Percentiles rank a stretch among this genome's conserved stretches.
Conservation (phyloP, 2,113 vertebrate genomes). For the Gymnobelideus leadbeateri region DNA sequence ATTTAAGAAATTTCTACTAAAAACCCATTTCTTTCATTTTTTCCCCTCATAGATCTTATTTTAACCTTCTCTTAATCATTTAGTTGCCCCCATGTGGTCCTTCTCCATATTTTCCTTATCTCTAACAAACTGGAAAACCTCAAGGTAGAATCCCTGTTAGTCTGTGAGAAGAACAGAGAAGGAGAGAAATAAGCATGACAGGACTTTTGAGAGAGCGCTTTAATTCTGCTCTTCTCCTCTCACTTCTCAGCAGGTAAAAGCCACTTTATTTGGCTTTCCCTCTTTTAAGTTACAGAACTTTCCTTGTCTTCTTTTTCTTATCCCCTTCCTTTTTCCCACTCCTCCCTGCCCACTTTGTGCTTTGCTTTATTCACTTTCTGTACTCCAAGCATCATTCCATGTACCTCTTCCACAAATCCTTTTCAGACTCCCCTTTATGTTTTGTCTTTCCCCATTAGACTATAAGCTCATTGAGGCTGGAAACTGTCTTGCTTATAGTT, state of each 20-base stretch:
- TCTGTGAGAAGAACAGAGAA: background rate
- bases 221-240: background rate
- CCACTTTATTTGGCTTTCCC: background rate
- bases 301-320: background rate
- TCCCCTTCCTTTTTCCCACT: background rate
- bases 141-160: background rate
- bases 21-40: background rate
- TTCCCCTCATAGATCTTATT: constrained; percentile 9
- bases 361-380: background rate
- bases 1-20: constrained; percentile 28
- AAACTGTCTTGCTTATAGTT: background rate
- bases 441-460: background rate
- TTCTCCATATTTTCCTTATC: background rate
- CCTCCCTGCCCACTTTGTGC: background rate
- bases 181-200: background rate
- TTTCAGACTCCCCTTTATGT: background rate
- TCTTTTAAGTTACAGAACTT: background rate
- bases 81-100: background rate
- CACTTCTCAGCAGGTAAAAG: constrained; percentile 8
- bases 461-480: background rate
- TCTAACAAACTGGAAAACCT: background rate
- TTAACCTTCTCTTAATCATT: background rate
- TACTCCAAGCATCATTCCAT: background rate
- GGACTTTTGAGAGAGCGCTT: background rate
- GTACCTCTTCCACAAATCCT: background rate